These are phyloP conservation scores for Cremastinae sp. DNA, from an alignment of 2,888 invertebrate genomes.

Conservation along the genomic window DNA sequence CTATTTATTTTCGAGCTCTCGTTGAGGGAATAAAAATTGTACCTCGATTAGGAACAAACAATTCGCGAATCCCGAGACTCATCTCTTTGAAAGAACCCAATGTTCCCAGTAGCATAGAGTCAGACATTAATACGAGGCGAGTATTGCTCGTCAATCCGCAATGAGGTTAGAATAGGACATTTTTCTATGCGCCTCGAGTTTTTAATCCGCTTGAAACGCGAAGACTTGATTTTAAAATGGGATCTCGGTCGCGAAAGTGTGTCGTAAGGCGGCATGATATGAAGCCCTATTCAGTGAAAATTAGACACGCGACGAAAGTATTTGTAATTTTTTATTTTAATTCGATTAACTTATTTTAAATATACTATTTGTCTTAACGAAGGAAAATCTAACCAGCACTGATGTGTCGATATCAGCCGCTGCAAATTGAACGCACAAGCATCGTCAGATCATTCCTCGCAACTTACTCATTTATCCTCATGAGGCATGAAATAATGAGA, in stretches of 20 bases:
- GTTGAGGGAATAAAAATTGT: no score
- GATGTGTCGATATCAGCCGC: no score
- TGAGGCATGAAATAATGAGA: no score
- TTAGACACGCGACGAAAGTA: neutral
- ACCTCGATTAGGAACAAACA: neutral
- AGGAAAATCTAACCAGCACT: no score
- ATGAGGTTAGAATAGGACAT: slow-evolving; percentile 54
- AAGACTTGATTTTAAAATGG: slow-evolving; percentile 70
- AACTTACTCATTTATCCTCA: no score
- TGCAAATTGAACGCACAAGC: no score
- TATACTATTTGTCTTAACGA: no score
- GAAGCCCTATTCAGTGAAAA: neutral
- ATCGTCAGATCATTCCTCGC: no score
- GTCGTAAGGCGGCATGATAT: slow-evolving; percentile 61
- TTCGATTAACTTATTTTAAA: no score
- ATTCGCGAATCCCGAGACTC: neutral
- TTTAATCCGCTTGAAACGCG: slow-evolving; percentile 56
- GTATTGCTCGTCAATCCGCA: slow-evolving; percentile 54
- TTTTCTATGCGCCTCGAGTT: slow-evolving; percentile 57
- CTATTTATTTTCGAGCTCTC: no score
- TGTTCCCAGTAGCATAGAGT: neutral
- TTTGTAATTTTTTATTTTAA: no score
- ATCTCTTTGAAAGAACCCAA: slow-evolving; percentile 61
- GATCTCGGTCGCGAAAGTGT: slow-evolving; percentile 72
- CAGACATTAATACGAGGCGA: neutral